phyloP scores from a whole-genome alignment of 1,140 invertebrate genomes.

The Conus betulinus region DNA sequence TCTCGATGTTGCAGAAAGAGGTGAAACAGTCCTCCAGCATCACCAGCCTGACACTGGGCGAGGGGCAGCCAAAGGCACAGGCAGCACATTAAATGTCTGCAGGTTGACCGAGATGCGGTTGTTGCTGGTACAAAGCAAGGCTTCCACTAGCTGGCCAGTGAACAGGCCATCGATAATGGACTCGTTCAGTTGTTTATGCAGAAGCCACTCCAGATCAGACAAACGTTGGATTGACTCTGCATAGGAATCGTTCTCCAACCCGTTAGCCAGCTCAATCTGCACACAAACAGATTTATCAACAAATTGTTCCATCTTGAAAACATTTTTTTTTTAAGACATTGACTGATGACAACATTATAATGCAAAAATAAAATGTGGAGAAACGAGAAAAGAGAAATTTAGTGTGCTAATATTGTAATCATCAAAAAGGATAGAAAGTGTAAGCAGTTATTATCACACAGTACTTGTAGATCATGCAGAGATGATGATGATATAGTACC shows the following conservation, averaged over 20 bases:
- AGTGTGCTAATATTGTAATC: too few relatives aligned
- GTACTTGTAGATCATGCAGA: too few relatives aligned
- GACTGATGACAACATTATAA: too few relatives aligned
- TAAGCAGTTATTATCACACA: too few relatives aligned
- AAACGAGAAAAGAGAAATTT: too few relatives aligned
- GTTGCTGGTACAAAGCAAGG: conserved; percentile 64
- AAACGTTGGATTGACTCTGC: conserved; percentile 72
- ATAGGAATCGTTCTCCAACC: conserved; percentile 70
- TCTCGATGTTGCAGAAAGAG: conserved; percentile 70
- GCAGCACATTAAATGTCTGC: conserved; percentile 71
- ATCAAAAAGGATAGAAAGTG: too few relatives aligned
- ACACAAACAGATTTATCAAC: not conserved
- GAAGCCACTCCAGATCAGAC: conserved; percentile 73
- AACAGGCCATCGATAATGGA: conserved; percentile 71
- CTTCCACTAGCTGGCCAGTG: conserved; percentile 72
- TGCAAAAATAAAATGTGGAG: too few relatives aligned
- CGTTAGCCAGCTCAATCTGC: conserved; percentile 72
- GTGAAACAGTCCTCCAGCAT: conserved; percentile 70
- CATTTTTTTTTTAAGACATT: too few relatives aligned
- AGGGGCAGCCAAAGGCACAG: conserved; percentile 67
- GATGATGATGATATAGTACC: too few relatives aligned
- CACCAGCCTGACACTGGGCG: conserved; percentile 63
- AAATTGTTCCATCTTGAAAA: too few relatives aligned
- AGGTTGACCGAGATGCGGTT: conserved; percentile 71
- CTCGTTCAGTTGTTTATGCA: conserved; percentile 70